phyloP scores from a whole-genome alignment of 2,797 vertebrate species.

The Catharus ustulatus region DNA sequence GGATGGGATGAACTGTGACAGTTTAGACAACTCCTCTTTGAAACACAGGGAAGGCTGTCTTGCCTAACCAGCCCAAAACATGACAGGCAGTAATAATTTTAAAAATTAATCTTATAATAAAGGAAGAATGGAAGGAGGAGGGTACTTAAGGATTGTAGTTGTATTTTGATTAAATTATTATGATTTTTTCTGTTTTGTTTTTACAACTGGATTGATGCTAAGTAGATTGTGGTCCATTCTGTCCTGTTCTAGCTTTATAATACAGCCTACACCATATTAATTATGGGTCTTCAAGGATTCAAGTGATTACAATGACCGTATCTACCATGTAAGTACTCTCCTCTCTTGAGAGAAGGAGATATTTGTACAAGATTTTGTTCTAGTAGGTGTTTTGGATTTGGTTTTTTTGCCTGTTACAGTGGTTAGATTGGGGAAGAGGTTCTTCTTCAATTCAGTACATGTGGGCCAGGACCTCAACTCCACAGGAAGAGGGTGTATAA shows the following conservation, averaged over 20 bases:
- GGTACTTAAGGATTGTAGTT: background rate
- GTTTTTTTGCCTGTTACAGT: background rate
- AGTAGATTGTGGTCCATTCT: background rate
- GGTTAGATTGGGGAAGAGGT: background rate
- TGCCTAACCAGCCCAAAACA: background rate
- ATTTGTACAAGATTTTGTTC: background rate
- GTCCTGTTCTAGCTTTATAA: background rate
- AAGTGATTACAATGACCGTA: background rate
- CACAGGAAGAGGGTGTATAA: background rate
- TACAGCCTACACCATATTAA: background rate
- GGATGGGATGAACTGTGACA: constrained; percentile 7
- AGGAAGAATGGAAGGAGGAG: background rate
- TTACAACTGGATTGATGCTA: background rate
- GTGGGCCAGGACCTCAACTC: background rate
- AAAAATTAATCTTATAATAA: background rate
- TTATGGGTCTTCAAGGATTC: background rate
- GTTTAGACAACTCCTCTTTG: background rate
- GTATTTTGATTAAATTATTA: background rate
- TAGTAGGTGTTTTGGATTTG: background rate
- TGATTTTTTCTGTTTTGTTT: background rate
- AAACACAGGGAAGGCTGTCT: background rate
- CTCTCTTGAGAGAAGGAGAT: background rate
- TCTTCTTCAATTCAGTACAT: background rate
- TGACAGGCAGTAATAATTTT: background rate
- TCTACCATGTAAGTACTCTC: background rate